phyloP scores from a whole-genome alignment of 2,888 invertebrate species.

The Ophioninae sp. region DNA sequence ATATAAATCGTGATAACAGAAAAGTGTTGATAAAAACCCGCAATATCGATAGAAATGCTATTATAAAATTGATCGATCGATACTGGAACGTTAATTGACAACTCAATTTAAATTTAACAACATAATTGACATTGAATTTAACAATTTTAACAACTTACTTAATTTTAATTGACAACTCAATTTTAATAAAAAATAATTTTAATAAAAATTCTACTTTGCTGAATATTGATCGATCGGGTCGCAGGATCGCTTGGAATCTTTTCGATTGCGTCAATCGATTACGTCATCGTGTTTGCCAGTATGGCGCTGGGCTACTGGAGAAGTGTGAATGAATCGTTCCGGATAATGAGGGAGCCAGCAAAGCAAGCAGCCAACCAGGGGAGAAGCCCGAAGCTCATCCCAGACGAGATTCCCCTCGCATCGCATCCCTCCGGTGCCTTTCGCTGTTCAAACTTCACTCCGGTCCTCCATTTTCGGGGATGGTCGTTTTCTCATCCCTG shows the following conservation, averaged over 20 bases:
- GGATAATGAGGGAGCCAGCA: constrained; percentile 74
- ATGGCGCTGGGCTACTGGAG: constrained; percentile 53
- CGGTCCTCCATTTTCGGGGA: constrained; percentile 69
- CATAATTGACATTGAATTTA: too few relatives aligned
- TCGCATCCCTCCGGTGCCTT: constrained; percentile 67
- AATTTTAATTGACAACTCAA: too few relatives aligned
- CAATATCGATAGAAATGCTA: too few relatives aligned
- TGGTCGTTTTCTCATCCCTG: constrained; percentile 64
- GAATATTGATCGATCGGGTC: too few relatives aligned
- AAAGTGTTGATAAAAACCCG: too few relatives aligned
- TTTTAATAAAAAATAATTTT: too few relatives aligned
- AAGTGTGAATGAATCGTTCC: constrained; percentile 75
- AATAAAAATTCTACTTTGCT: too few relatives aligned
- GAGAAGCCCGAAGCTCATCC: constrained; percentile 56
- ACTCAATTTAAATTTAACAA: too few relatives aligned
- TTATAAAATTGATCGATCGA: too few relatives aligned
- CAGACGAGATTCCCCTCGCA: constrained; percentile 67
- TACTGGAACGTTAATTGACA: too few relatives aligned
- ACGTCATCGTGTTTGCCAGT: constrained; percentile 64
- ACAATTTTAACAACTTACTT: too few relatives aligned
- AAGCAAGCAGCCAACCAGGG: constrained; percentile 72
- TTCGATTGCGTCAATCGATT: constrained; percentile 55
- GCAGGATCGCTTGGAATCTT: neutral
- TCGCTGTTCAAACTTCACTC: constrained; percentile 64
- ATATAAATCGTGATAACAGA: too few relatives aligned